Conservation (phyloP, 92 coral and sea anemone genomes). For the Hydrozoanthus gracilis region DNA sequence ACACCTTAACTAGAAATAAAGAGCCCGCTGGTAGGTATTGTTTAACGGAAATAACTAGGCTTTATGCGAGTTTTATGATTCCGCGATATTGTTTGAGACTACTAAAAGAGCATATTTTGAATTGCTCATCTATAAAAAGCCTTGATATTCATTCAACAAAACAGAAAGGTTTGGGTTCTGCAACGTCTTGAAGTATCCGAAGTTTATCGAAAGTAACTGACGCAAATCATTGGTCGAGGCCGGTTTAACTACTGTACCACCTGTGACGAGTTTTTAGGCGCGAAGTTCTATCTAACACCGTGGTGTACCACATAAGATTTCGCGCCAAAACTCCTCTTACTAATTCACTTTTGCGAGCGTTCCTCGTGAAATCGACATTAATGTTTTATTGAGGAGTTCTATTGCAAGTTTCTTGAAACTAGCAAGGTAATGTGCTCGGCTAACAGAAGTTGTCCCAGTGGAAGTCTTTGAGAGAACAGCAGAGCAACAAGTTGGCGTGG, state of each 20-base stretch:
- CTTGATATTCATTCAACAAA: neutral
- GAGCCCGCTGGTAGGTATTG: neutral
- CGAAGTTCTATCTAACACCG: slow-evolving; percentile 21
- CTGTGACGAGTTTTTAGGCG: slow-evolving; percentile 32
- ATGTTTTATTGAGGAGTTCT: neutral
- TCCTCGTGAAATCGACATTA: slow-evolving; percentile 21
- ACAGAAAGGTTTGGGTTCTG: neutral
- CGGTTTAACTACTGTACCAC: slow-evolving; percentile 5
- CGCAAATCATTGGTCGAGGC: neutral
- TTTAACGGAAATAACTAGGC: slow-evolving; percentile 3
- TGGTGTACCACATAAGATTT: slow-evolving; percentile 7
- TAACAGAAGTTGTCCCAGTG: neutral
- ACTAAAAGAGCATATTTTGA: neutral
- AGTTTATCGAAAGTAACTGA: too few relatives aligned
- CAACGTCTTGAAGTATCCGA: neutral
- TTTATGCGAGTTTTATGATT: neutral
- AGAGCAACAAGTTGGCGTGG: neutral
- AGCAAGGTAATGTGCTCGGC: neutral
- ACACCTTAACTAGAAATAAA: slow-evolving; percentile 35
- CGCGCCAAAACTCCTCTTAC: slow-evolving; percentile 19
- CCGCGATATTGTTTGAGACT: slow-evolving; percentile 13
- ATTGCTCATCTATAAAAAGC: slow-evolving; percentile 5
- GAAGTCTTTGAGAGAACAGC: neutral
- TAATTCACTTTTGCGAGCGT: slow-evolving; percentile 20
- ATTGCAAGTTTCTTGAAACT: neutral